phyloP scores from a whole-genome alignment of 2,888 invertebrate species.

The Melinaea menophilus region DNA sequence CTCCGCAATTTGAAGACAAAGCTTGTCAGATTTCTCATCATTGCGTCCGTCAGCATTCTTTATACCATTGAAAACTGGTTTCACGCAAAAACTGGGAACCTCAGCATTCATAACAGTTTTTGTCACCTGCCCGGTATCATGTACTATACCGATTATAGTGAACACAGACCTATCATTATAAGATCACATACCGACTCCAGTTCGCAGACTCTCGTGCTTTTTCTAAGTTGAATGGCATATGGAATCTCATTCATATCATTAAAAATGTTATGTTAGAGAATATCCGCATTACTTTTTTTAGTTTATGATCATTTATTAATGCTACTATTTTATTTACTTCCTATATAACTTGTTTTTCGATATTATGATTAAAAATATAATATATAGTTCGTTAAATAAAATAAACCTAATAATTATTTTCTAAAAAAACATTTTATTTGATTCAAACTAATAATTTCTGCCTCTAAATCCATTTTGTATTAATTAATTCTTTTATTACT shows the following conservation, averaged over 20 bases:
- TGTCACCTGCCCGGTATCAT: slow-evolving; percentile 53
- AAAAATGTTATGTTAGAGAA: slow-evolving; percentile 23
- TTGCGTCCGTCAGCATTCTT: slow-evolving; percentile 32
- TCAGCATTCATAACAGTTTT: slow-evolving; percentile 68
- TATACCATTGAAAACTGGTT: slow-evolving; percentile 57
- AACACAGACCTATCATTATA: slow-evolving; percentile 18
- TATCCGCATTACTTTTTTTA: slow-evolving; percentile 14
- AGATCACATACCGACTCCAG: slow-evolving; percentile 25
- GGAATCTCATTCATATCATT: slow-evolving; percentile 37
- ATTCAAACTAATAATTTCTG: too few relatives aligned
- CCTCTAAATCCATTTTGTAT: too few relatives aligned
- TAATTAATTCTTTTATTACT: too few relatives aligned
- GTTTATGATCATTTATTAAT: slow-evolving; percentile 2
- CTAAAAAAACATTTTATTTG: too few relatives aligned
- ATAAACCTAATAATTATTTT: too few relatives aligned
- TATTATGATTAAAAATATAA: too few relatives aligned
- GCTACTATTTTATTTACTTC: too few relatives aligned
- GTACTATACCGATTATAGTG: slow-evolving; percentile 10
- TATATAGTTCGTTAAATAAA: too few relatives aligned
- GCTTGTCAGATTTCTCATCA: slow-evolving; percentile 35
- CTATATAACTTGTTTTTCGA: too few relatives aligned
- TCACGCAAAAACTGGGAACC: slow-evolving; percentile 55
- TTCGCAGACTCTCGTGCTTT: slow-evolving; percentile 27
- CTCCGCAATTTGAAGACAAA: slow-evolving; percentile 23
- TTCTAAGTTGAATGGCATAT: slow-evolving; percentile 26